These are phyloP conservation scores for Muscicapa striata DNA, from an alignment of 2,797 vertebrate species.

Conservation along the genomic window DNA sequence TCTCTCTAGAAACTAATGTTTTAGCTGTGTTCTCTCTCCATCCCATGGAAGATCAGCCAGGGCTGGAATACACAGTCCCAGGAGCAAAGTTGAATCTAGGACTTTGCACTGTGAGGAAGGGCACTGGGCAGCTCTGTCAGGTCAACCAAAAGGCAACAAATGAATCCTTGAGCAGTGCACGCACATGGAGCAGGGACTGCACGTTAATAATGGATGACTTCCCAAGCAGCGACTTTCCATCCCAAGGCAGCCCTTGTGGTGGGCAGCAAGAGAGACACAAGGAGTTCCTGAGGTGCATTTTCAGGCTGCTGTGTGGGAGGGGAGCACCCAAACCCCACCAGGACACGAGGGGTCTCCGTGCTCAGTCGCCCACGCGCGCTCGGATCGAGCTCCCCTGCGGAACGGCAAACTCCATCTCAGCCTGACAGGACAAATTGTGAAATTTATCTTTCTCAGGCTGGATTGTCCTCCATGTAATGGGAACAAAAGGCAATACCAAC, in stretches of 20 bases:
- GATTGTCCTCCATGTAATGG: constrained; percentile 23
- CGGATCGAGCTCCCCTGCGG: background rate
- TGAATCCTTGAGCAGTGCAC: background rate
- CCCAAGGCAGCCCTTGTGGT: background rate
- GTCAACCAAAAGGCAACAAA: background rate
- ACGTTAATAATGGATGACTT: background rate
- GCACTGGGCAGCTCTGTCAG: background rate
- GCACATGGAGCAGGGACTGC: fast-evolving
- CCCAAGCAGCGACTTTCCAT: background rate
- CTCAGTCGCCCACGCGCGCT: background rate
- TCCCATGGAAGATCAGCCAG: background rate
- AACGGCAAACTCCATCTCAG: constrained; percentile 48
- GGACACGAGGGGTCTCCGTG: background rate
- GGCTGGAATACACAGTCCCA: background rate
- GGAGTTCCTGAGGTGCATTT: background rate
- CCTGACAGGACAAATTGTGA: constrained; percentile 66
- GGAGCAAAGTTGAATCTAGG: background rate
- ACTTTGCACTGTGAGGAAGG: background rate
- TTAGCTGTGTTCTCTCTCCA: background rate
- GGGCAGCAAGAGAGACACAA: background rate
- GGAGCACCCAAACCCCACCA: background rate
- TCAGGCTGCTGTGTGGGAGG: background rate
- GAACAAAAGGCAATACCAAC: constrained; percentile 21
- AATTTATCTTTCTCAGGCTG: constrained; percentile 51
- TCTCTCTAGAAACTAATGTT: background rate